Percentiles rank a stretch among this genome's conserved stretches.
Evolutionary conservation across 2,113 vertebrate species (phyloP).

Genomic region (Orcinus orca): DNA sequence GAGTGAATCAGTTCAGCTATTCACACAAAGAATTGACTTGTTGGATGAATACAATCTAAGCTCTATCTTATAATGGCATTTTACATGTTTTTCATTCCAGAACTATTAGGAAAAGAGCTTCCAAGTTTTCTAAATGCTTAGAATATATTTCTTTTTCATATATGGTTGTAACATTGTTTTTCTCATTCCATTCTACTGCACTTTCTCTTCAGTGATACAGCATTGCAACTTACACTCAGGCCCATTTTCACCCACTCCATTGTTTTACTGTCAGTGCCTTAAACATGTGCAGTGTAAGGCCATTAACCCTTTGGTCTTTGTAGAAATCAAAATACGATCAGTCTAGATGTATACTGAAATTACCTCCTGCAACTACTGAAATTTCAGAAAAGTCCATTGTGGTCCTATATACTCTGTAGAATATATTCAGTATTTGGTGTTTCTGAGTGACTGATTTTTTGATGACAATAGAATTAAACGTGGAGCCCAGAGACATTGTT

Average conservation of each 20-base stretch:
- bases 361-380: neutral
- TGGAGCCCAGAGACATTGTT: neutral
- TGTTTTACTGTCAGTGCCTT: neutral
- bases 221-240: neutral
- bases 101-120: neutral
- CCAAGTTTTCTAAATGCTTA: neutral
- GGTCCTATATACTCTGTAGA: neutral
- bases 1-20: slow-evolving; percentile 13
- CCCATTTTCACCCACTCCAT: neutral
- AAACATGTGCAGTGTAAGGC: neutral
- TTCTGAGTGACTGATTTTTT: neutral
- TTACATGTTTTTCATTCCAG: neutral
- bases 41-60: neutral
- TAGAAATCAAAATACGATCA: slow-evolving; percentile 9
- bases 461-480: neutral
- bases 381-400: neutral
- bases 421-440: neutral
- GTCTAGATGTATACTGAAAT: neutral
- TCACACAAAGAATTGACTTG: neutral
- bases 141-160: neutral
- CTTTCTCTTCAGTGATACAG: neutral
- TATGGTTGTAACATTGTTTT: neutral
- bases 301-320: neutral
- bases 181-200: neutral
- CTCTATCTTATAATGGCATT: neutral